Percentiles rank a stretch among this genome's conserved stretches.
phyloP scores from a whole-genome alignment of 2,797 vertebrate species.

The Melanotaenia parkinsoni region DNA sequence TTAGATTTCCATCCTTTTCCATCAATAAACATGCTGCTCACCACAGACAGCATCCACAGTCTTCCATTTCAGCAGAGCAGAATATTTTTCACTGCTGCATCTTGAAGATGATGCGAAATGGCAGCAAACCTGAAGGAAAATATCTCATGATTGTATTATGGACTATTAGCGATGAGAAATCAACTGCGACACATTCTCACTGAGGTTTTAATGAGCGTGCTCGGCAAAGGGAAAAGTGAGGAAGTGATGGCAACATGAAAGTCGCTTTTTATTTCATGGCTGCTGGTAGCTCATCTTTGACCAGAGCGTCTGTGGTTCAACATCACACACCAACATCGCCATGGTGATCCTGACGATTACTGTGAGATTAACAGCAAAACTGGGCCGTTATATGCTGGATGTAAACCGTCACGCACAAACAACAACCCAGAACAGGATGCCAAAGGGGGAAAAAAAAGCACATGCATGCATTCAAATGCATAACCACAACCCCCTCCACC shows the following conservation, averaged over 20 bases:
- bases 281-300: conserved; percentile 51
- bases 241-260: conserved; percentile 45
- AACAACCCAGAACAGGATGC: conserved; percentile 32
- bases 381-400: conserved; percentile 23
- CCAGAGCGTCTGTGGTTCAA: conserved; percentile 43
- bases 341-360: conserved; percentile 63
- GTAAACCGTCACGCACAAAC: conserved; percentile 39
- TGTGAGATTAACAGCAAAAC: conserved; percentile 64
- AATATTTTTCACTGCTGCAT: conserved; percentile 25
- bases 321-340: conserved; percentile 54
- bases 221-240: conserved; percentile 37
- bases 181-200: conserved; percentile 51
- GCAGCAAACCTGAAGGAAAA: conserved; percentile 70
- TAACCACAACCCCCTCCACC: neutral
- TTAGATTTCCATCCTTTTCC: too few species aligned
- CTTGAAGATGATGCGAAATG: conserved; percentile 61
- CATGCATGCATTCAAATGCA: conserved; percentile 11
- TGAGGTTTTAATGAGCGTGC: conserved; percentile 67
- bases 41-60: conserved; percentile 17
- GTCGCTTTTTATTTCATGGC: conserved; percentile 59
- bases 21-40: conserved; percentile 48
- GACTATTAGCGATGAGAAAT: conserved; percentile 70
- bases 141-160: conserved; percentile 65
- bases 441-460: neutral
- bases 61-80: conserved; percentile 31